Evolutionary conservation across 2,113 vertebrate species (phyloP), one percentile per base, ranked within the genome.

Genomic region (Seriola aureovittata): DNA sequence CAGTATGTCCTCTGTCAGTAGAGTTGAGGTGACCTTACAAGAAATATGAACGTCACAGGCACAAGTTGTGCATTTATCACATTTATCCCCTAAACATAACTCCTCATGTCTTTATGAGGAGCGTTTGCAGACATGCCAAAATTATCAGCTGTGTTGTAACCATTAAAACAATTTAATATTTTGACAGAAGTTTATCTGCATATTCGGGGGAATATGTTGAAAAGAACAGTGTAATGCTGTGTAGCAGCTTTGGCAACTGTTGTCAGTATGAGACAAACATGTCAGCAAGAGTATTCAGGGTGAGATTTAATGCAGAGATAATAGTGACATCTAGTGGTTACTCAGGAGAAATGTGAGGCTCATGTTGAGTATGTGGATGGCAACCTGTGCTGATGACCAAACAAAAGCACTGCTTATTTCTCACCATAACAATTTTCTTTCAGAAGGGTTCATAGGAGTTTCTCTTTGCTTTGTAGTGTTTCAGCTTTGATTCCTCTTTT

Each of bases 281-380:
- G 76, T 75, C 81, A 83, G 11, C 42, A 75, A 52, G 23, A 7
- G 40, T 59, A 52, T 58, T 60, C 40, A 68, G 54, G 80, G 62
- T 62, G 57, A 57, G 71, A 55, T 82, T 86, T n/a, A 88, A 85
- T 36, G 54, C 48, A 90, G 36, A 85, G 87, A 81, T 88, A 88
- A 85, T 78, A 91, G 82, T 78, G 90, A 91, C 93, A 93, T 88
- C 93, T 93, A 85, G 91, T 92, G 93, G 91, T 78, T 10, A 21
- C 19, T 44, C 0, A 4, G 65, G 40, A 73, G 65, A 85, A 77
- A 21, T 76, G 59, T 57, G 32, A 34, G 17, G 19, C 8, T 29
- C 23, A 1, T 25, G 13, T 14, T 29, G 32, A 29, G 11, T 8
- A 42, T 25, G 16, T 36, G 8, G 17, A 60, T 25, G 52, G 46